Evolutionary conservation across 2,113 vertebrate genomes (phyloP).

Genomic region (Clinocottus analis): DNA sequence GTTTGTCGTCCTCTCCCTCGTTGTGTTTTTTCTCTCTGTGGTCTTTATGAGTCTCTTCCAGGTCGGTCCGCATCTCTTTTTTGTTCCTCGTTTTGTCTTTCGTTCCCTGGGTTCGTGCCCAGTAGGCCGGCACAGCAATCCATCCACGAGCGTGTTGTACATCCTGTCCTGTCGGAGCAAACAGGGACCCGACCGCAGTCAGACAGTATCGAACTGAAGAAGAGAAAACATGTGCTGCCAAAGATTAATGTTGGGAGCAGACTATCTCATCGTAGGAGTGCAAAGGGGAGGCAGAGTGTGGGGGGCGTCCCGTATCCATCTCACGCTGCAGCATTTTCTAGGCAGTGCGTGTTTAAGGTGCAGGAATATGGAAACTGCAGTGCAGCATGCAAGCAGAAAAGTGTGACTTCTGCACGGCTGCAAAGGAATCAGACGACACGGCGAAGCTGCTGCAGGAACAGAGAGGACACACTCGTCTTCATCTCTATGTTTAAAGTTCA

Average conservation of each 20-base stretch:
- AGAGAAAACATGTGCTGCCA: slow-evolving; percentile 1
- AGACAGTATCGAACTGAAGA: not conserved
- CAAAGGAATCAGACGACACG: slow-evolving; percentile 35
- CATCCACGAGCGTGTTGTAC: not conserved
- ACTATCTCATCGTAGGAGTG: slow-evolving; percentile 2
- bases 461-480: slow-evolving; percentile 12
- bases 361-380: slow-evolving; percentile 55
- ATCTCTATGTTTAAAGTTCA: not conserved
- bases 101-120: not conserved
- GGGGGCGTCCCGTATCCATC: slow-evolving; percentile 1
- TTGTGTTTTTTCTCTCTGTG: not conserved
- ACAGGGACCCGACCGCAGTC: not conserved
- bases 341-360: slow-evolving; percentile 24
- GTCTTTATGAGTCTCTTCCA: not conserved
- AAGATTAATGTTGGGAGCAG: slow-evolving; percentile 16
- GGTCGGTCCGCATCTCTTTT: not conserved
- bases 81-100: not conserved
- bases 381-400: slow-evolving; percentile 60
- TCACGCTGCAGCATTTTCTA: slow-evolving; percentile 40
- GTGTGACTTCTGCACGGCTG: slow-evolving; percentile 18
- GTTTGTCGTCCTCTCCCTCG: not conserved
- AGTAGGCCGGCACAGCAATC: not conserved
- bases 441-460: slow-evolving; percentile 22
- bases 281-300: not conserved
- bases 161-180: not conserved